phyloP scores from a whole-genome alignment of 2,113 vertebrate genomes.

The Salvator merianae region DNA sequence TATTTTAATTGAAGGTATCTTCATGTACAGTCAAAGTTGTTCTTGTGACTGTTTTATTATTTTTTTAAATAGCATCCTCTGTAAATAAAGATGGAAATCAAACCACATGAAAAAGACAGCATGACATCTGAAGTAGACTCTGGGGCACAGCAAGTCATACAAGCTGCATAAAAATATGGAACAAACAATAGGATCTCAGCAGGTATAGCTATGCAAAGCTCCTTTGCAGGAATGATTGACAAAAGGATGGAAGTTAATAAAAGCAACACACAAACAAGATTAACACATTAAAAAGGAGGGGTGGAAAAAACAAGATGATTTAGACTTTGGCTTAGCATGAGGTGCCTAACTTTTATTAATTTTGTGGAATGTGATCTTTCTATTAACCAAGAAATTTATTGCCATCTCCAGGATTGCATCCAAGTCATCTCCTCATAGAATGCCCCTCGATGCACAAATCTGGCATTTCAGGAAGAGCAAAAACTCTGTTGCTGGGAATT shows the following conservation, averaged over 20 bases:
- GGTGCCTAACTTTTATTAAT: constrained; percentile 9
- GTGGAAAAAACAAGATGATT: background rate
- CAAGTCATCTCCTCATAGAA: constrained; percentile 22
- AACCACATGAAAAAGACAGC: background rate
- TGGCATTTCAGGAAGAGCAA: background rate
- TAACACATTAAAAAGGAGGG: background rate
- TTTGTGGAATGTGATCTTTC: background rate
- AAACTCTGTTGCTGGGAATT: background rate
- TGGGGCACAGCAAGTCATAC: background rate
- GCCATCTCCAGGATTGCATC: background rate
- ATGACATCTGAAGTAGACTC: background rate
- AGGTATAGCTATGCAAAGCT: background rate
- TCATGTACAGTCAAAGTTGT: too few relatives aligned
- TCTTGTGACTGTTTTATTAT: background rate
- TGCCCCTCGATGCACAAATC: background rate
- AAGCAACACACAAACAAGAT: background rate
- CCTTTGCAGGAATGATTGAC: background rate
- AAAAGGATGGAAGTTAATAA: constrained; percentile 3
- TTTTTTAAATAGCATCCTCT: background rate
- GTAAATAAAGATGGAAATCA: background rate
- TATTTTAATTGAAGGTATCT: background rate
- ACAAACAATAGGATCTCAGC: background rate
- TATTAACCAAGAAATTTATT: constrained; percentile 1
- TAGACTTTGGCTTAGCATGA: constrained; percentile 5
- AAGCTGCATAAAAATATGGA: background rate